Conservation (phyloP, 2,113 vertebrate genomes). For the Uria lomvia region DNA sequence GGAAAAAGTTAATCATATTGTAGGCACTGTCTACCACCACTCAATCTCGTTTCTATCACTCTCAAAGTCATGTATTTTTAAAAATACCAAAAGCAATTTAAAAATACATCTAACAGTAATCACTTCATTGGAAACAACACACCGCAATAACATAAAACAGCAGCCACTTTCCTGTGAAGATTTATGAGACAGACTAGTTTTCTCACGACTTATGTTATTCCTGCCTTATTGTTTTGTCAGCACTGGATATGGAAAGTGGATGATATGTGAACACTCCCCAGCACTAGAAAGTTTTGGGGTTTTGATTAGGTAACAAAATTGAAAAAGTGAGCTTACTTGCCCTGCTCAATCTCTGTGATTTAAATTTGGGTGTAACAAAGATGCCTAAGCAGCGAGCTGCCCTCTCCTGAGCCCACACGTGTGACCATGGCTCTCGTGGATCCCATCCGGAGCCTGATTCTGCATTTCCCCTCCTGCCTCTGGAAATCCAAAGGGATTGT, state of each 20-base stretch:
- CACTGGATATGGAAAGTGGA: conserved; percentile 64
- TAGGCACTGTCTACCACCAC: neutral
- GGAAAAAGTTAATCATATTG: conserved; percentile 59
- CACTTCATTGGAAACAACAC: conserved; percentile 54
- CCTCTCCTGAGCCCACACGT: neutral
- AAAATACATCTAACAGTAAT: conserved; percentile 52
- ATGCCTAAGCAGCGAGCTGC: neutral
- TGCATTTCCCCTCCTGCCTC: neutral
- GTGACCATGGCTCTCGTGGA: neutral
- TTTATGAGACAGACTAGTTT: conserved; percentile 55
- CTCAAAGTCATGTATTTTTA: conserved; percentile 60
- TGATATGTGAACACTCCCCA: conserved; percentile 62
- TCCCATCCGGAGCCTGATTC: neutral
- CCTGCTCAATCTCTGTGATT: conserved; percentile 26
- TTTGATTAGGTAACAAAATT: conserved; percentile 62
- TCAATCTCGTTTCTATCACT: conserved; percentile 45
- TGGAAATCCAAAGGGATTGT: neutral
- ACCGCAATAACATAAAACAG: conserved; percentile 64
- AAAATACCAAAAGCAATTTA: conserved; percentile 64
- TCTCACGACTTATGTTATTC: conserved; percentile 37
- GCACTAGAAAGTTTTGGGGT: conserved; percentile 52
- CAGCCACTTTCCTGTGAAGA: conserved; percentile 54
- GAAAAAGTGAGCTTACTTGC: conserved; percentile 51
- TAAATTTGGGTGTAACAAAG: conserved; percentile 16
- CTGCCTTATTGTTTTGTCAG: conserved; percentile 61